phyloP scores from a whole-genome alignment of 2,888 invertebrate species.

The Diaprepes abbreviatus region DNA sequence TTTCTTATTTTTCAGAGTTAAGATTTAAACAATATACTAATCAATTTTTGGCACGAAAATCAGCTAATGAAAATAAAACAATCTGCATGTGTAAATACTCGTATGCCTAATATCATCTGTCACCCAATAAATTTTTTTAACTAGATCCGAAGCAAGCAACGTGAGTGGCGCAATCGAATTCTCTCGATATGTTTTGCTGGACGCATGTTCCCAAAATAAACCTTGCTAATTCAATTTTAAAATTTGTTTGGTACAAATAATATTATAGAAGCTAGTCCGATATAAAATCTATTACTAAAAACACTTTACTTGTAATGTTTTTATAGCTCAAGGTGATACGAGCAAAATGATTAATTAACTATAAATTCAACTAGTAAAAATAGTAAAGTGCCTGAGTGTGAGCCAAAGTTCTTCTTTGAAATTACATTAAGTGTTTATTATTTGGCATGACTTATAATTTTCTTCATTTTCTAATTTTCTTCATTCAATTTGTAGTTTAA shows the following conservation, averaged over 20 bases:
- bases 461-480: no score
- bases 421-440: background rate
- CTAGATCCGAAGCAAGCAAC: slow-evolving; percentile 2
- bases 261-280: background rate
- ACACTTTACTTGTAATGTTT: background rate
- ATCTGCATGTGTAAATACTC: background rate
- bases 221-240: slow-evolving; percentile 4
- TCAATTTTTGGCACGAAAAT: background rate
- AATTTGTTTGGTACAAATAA: background rate
- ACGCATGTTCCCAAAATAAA: slow-evolving; percentile 1
- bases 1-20: no score
- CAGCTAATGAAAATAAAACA: background rate
- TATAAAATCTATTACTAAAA: background rate
- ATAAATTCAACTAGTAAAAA: background rate
- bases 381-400: background rate
- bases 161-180: slow-evolving; percentile 8
- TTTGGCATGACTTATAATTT: no score
- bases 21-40: no score
- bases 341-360: background rate
- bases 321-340: background rate
- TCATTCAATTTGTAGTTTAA: no score
- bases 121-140: slow-evolving; percentile 14
- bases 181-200: slow-evolving; percentile 7
- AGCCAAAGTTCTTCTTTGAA: background rate
- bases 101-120: background rate